Percentiles rank a stretch among this genome's conserved stretches.
Evolutionary conservation across 1,140 invertebrate species (phyloP).

Genomic region (Caerostris extrusa): DNA sequence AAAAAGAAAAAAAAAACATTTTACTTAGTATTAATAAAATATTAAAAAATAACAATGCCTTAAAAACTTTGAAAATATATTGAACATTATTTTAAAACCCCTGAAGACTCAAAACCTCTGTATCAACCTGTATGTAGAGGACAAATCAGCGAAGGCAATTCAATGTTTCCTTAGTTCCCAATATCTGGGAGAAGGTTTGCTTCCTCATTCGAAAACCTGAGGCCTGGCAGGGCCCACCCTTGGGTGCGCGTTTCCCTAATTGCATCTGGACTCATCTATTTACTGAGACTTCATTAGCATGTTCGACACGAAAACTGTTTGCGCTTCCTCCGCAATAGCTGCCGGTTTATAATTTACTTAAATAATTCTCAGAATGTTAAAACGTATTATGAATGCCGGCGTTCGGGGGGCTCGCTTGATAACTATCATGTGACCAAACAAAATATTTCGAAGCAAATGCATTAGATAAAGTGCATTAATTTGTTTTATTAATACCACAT

Average conservation of each 20-base stretch:
- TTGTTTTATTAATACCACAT: too few species aligned
- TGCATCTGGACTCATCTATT: constrained; percentile 14
- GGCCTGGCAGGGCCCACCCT: background rate
- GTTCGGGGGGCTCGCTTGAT: background rate
- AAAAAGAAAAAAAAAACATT: too few species aligned
- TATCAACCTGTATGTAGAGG: too few species aligned
- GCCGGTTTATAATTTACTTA: constrained; percentile 6
- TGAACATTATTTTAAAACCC: too few species aligned
- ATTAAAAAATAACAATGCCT: too few species aligned
- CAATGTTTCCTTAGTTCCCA: background rate
- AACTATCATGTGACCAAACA: background rate
- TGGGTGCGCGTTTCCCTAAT: background rate
- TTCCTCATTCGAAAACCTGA: background rate
- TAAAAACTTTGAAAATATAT: too few species aligned
- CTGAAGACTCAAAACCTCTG: too few species aligned
- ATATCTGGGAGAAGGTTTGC: background rate
- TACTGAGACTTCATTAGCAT: constrained; percentile 38
- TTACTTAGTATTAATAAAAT: too few species aligned
- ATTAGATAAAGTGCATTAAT: background rate
- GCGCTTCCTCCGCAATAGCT: background rate
- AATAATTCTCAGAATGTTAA: constrained; percentile 25
- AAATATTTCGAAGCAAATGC: background rate
- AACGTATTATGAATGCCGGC: background rate
- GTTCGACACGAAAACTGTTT: constrained; percentile 41
- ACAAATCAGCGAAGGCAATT: background rate